phyloP scores from a whole-genome alignment of 2,113 vertebrate species.

The Macheiramphus alcinus region DNA sequence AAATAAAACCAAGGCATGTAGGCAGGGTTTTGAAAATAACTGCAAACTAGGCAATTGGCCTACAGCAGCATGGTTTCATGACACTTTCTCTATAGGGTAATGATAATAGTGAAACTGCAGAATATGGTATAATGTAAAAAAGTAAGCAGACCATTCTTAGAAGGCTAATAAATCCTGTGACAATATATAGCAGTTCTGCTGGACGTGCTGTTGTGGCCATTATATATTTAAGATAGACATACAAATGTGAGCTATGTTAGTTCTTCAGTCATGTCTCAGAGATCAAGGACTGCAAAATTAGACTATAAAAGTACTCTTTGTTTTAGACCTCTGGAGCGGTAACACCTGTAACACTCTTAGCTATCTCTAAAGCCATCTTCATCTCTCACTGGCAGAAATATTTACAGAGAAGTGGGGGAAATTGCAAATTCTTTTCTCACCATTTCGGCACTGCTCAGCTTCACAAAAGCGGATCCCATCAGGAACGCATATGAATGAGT shows the following conservation, averaged over 20 bases:
- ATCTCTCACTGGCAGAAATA: not conserved
- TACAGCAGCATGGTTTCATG: not conserved
- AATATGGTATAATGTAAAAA: not conserved
- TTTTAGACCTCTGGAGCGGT: not conserved
- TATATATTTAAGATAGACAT: not conserved
- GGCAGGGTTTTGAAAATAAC: not conserved
- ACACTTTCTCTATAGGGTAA: not conserved
- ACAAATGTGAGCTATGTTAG: not conserved
- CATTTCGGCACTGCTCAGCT: slow-evolving; percentile 78
- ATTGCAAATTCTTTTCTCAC: slow-evolving; percentile 62
- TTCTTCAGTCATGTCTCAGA: not conserved
- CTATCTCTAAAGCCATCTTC: not conserved
- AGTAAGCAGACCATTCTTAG: not conserved
- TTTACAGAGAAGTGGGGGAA: not conserved
- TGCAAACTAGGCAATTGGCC: not conserved
- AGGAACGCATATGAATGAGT: slow-evolving; percentile 82
- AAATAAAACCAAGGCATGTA: not conserved
- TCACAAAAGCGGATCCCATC: slow-evolving; percentile 84
- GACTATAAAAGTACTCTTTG: not conserved
- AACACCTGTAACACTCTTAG: not conserved
- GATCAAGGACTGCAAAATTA: not conserved
- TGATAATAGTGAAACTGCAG: not conserved
- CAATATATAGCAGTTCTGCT: not conserved
- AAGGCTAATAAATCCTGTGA: not conserved
- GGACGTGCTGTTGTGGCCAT: not conserved